Base-by-base conservation (phyloP, 2,113 vertebrate genomes). In the Tachycineta bicolor region DNA sequence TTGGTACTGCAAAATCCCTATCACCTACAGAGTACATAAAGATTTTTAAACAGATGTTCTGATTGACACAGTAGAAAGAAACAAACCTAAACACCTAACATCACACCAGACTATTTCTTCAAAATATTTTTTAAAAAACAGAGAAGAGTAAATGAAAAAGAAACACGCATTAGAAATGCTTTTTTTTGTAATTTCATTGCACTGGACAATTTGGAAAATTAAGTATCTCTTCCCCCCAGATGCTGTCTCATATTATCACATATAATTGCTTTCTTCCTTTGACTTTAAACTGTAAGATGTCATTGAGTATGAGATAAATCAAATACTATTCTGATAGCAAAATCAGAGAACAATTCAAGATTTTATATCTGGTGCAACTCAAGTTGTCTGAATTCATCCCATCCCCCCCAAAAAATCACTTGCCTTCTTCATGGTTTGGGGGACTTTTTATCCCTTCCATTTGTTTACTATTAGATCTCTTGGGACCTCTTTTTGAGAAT, bases 71-170 rank as follows among this genome's bases (percentile, higher is more conserved):
- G 39, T 87, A 83, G 59, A 89, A 80, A 33, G 15, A 88, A 80
- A 73, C 3, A 86, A 73, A 73, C 15, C 23, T 37, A 59, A 78
- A 33, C 17, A 39, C 7, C 60, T 59, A 39, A 59, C 10, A 70
- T 3, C 2, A 56, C 4, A 43, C 8, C 0, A 2, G 31, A 56
- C 3, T 63, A 47, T 4, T 2, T 55, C 20, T 75, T 56, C 11
- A 50, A 69, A 73, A 89, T 19, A 59, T 49, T 79, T 14, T 43
- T 37, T 10, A 2, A 2, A 58, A 89, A 83, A 59, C 18, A 0
- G 19, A 76, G 39, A 90, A 74, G 0, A 34, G 20, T 2, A 64
- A 41, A 67, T 13, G 0, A 68, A 77, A 83, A 81, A 58, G 0
- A 91, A 68, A 12, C 14, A 1, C 11, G 31, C 37, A 41, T 37